These are phyloP conservation scores for Lycaon pictus DNA, from an alignment of 2,113 vertebrate genomes.

Conservation along the genomic window DNA sequence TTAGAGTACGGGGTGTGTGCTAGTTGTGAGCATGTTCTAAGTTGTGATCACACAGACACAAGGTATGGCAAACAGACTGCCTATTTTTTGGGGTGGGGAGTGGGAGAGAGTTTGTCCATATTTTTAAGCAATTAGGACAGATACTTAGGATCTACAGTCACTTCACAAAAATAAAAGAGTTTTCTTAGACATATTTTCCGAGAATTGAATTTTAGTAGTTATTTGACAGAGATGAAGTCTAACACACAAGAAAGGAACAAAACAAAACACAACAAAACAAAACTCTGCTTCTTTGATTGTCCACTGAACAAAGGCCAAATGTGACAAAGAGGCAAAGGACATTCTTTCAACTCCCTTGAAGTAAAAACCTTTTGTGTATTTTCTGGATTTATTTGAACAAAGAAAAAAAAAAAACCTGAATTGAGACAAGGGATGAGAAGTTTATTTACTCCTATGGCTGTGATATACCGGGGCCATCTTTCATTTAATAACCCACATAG, in stretches of 20 bases:
- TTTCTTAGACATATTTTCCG: conserved; percentile 30
- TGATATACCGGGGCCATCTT: not conserved
- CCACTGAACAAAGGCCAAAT: conserved; percentile 65
- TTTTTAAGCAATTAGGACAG: conserved; percentile 31
- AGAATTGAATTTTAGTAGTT: conserved; percentile 41
- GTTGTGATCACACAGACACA: not conserved
- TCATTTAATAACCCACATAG: conserved; percentile 41
- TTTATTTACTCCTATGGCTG: conserved; percentile 29
- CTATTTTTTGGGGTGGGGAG: not conserved
- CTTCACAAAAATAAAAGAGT: not conserved
- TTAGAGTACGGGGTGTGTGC: accelerated
- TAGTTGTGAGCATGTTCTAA: not conserved
- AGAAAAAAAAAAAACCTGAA: not conserved
- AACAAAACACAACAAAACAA: not conserved
- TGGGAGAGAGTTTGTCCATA: not conserved
- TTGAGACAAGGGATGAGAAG: not conserved
- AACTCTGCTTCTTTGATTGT: conserved; percentile 57
- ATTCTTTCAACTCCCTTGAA: conserved; percentile 62
- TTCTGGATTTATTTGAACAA: conserved; percentile 51
- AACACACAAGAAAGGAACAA: not conserved
- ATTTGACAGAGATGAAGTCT: conserved; percentile 51
- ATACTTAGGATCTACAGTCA: not conserved
- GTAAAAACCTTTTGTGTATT: conserved; percentile 53
- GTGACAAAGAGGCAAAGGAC: conserved; percentile 32
- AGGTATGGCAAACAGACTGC: not conserved